Evolutionary conservation across 2,888 invertebrate genomes (phyloP).

Genomic region (Hylaea fasciaria): DNA sequence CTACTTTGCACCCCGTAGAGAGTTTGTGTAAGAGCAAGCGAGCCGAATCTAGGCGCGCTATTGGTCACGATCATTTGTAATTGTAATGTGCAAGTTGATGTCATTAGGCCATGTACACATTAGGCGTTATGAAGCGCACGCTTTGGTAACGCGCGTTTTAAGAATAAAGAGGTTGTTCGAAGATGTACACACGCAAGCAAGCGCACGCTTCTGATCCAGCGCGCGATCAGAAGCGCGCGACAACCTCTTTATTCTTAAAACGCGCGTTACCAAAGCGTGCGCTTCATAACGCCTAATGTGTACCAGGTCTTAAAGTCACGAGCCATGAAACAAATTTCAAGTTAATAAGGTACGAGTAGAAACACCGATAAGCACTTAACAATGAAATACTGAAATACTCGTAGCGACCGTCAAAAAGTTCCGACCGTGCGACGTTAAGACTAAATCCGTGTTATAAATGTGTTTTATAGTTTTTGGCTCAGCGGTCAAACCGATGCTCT

Average conservation of each 20-base stretch:
- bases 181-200: no score
- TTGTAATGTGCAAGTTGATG: no score
- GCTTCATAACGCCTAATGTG: no score
- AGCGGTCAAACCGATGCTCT: conserved; percentile 44
- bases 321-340: background rate
- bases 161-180: no score
- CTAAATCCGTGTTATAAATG: conserved; percentile 21
- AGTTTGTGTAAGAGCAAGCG: conserved; percentile 31
- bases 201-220: no score
- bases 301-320: no score
- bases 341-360: conserved; percentile 1
- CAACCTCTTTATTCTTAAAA: no score
- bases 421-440: conserved; percentile 8
- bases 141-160: no score
- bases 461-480: conserved; percentile 41
- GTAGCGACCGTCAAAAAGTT: background rate
- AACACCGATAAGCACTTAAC: background rate
- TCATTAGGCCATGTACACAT: no score
- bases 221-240: no score
- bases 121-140: no score
- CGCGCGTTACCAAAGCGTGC: no score
- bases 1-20: conserved; percentile 40
- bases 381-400: background rate
- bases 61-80: background rate
- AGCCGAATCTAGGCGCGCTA: conserved; percentile 20